Evolutionary conservation across 2,797 vertebrate genomes (phyloP).

Genomic region (Peromyscus attwateri): DNA sequence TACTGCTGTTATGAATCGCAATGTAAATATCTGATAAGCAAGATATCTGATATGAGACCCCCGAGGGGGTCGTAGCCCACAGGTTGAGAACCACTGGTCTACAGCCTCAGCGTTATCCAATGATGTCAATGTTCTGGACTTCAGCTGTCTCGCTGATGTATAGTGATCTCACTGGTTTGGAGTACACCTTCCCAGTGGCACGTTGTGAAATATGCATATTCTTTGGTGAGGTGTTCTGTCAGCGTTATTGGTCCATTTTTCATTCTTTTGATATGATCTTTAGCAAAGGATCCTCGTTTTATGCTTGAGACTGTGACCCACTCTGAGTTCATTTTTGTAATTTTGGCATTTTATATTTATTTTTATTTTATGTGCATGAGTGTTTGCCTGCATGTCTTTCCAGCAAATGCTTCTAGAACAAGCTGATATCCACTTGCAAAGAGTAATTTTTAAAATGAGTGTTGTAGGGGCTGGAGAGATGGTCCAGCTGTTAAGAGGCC

Average conservation of each 20-base stretch:
- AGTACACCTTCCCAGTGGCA: background rate
- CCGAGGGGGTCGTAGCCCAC: background rate
- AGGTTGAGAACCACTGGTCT: background rate
- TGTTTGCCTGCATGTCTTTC: background rate
- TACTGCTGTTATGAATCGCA: background rate
- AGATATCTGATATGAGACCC: background rate
- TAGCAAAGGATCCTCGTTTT: background rate
- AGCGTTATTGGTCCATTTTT: background rate
- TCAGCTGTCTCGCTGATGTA: background rate
- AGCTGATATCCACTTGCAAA: background rate
- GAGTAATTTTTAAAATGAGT: background rate
- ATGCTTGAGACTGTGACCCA: background rate
- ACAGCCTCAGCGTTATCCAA: background rate
- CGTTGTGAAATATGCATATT: background rate
- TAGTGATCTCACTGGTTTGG: background rate
- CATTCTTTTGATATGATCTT: background rate
- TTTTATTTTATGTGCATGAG: background rate
- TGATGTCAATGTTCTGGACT: background rate
- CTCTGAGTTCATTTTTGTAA: background rate
- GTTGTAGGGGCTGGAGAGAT: background rate
- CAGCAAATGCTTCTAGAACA: background rate
- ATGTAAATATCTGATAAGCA: background rate
- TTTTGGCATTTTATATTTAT: background rate
- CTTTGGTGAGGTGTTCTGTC: background rate
- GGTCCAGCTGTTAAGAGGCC: background rate